These are phyloP conservation scores for Drosophila malerkotliana DNA, from an alignment of 1,140 invertebrate species.

Conservation along the genomic window DNA sequence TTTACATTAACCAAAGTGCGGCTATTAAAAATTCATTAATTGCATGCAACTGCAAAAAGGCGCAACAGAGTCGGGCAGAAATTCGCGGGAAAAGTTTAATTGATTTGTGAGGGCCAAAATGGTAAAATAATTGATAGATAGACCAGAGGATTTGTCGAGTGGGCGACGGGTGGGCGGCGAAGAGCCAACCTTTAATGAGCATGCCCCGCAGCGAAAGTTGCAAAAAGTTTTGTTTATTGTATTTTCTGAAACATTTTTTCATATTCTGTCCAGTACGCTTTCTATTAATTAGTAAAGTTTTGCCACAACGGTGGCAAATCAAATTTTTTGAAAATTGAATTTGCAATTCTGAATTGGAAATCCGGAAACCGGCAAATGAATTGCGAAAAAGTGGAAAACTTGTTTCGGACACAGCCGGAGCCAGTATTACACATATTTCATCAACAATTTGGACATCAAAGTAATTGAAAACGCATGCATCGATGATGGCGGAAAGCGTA, in stretches of 20 bases:
- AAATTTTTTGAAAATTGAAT: slow-evolving; percentile 51
- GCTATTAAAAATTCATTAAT: slow-evolving; percentile 80
- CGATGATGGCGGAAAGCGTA: slow-evolving; percentile 52
- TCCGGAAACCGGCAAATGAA: slow-evolving; percentile 39
- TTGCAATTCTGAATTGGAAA: slow-evolving; percentile 47
- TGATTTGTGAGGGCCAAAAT: slow-evolving; percentile 68
- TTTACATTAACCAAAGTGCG: slow-evolving; percentile 77
- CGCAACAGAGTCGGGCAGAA: slow-evolving; percentile 42
- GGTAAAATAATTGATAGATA: slow-evolving; percentile 75
- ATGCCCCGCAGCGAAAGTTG: slow-evolving; percentile 48
- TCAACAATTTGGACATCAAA: slow-evolving; percentile 48
- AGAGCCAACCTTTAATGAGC: slow-evolving; percentile 55
- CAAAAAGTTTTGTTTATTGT: slow-evolving; percentile 40
- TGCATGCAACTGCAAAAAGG: slow-evolving; percentile 62
- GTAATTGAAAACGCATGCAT: slow-evolving; percentile 63
- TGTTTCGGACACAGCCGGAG: slow-evolving; percentile 19
- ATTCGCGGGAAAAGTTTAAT: slow-evolving; percentile 68
- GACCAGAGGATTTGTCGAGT: slow-evolving; percentile 24
- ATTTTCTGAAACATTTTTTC: slow-evolving; percentile 34
- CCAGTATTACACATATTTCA: slow-evolving; percentile 57
- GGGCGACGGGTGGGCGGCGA: too few species aligned
- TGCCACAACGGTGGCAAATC: slow-evolving; percentile 8
- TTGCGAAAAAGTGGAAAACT: slow-evolving; percentile 37
- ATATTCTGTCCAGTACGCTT: slow-evolving; percentile 24
- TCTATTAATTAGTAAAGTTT: slow-evolving; percentile 74